Conservation (phyloP, 2,113 vertebrate genomes). For the Microtus pennsylvanicus region DNA sequence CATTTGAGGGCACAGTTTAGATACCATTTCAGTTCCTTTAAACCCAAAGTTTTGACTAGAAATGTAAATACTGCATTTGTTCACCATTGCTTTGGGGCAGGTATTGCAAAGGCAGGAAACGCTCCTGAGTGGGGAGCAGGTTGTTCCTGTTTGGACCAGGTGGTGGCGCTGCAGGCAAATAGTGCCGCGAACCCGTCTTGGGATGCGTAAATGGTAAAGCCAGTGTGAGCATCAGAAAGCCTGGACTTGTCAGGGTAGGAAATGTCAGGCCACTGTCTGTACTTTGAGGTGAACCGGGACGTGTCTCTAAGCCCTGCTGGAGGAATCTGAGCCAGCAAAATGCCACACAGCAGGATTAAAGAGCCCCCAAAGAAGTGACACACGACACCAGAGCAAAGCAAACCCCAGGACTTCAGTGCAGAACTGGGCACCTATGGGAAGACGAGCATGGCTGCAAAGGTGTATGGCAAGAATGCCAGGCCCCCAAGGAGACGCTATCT, state of each 20-base stretch:
- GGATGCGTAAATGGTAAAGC: too few relatives aligned
- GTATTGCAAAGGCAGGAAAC: too few relatives aligned
- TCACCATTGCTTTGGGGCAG: not conserved
- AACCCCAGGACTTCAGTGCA: fast-evolving
- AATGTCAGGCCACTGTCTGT: fast-evolving
- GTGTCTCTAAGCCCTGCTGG: not conserved
- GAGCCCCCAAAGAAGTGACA: fast-evolving
- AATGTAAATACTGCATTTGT: too few relatives aligned
- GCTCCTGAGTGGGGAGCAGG: not conserved
- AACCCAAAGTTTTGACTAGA: not conserved
- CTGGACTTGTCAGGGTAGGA: not conserved
- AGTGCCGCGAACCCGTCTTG: not conserved
- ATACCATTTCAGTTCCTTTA: not conserved
- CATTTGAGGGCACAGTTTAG: not conserved
- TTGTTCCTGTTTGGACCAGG: constrained; percentile 77
- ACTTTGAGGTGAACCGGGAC: not conserved
- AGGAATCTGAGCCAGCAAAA: not conserved
- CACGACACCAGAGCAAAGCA: fast-evolving
- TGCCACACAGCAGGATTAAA: not conserved
- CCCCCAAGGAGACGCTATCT: not conserved
- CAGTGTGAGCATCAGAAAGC: too few relatives aligned
- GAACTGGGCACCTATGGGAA: not conserved
- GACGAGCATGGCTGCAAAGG: not conserved
- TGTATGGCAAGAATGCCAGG: not conserved
- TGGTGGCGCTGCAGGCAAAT: constrained; percentile 86